Evolutionary conservation across 2,797 vertebrate species (phyloP), one percentile per base, ranked within the genome.

Genomic region (Diplodus sargus): DNA sequence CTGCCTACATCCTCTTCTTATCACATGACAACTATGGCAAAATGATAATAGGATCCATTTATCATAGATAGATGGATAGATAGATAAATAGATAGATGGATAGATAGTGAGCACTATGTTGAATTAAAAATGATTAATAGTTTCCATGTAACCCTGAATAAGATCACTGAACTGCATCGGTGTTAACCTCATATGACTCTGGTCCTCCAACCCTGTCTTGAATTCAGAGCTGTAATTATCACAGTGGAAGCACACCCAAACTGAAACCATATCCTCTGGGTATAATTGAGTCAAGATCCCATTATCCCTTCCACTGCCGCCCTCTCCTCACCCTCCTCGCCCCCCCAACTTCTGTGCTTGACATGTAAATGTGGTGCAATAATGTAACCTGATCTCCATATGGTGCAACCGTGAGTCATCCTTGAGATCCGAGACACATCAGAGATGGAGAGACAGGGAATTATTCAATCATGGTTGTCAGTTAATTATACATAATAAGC

Each of bases 281-380:
- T 70, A 56, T 80, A 83, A 89, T 86, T 18, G 78, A 89, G 72
- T 85, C 71, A 65, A 48, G 85, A 84, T 86, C 70, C 57, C 28
- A 87, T 88, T 86, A 87, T 86, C 49, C 17, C 13, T 68, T 68
- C 74, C 69, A 30, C 47, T 45, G 45, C 39, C 43, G 4, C 52
- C 64, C 47, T 17, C 42, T 57, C 65, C 62, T 59, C 56, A 20
- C 22, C 45, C 53, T 57, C 62, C 49, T 39, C 58, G 52, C 65
- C 49, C 14, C 64, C 57, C 20, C 58, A 54, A 65, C 52, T 49
- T 45, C 66, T 60, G 49, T 39, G 54, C 60, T 72, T 79, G 16
- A 85, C 56, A 89, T 89, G 78, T 76, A 89, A 85, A 89, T 78
- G 22, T 49, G 54, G 17, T 56, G 68, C 61, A 42, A 10, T 85